Base-by-base conservation (phyloP, 2,113 vertebrate genomes). In the Ptychochromis oligacanthus region DNA sequence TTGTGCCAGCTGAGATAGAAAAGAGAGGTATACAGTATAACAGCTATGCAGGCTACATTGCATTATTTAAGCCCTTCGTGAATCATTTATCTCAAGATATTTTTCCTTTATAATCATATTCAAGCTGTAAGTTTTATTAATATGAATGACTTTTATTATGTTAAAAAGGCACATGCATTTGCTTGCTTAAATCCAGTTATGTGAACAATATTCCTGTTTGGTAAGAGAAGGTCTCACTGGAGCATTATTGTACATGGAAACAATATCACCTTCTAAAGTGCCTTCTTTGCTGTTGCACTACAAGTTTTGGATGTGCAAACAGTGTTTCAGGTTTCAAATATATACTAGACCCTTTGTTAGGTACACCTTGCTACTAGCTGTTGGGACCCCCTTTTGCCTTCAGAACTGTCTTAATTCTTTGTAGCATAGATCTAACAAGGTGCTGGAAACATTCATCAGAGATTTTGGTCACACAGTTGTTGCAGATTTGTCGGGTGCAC, bases 101-200 rank as follows among this genome's bases (percentile, higher is more conserved):
- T 36, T 54, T 52, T 54, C 3, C 46, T 34, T 54, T 72, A 54
- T 7, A 72, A 34, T 10, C 54, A 40, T 64, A n/a, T 31, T 18
- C 1, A 72, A 54, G 1, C 67, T 54, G 26, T 72, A 26, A 72
- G 18, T 72, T 72, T 72, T 72, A 34, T 72, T 54, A 34, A 26
- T 13, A 54, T n/a, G 26, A 72, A 54, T 54, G 20, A 7, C 31
- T 72, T 72, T 72, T 14, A 31, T 54, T 52, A 11, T 14, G 49
- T 0, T 52, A 72, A 72, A 70, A 31, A 8, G 11, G 7, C 0
- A 36, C 36, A 0, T 31, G 46, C 0, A 72, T 52, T 31, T 31
- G 24, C 46, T 52, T 31, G 15, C 17, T 28, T 72, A 52, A 72
- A 15, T 72, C 0, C 3, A 72, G 12, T 54, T 54, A 28, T 28